A percentile compares a stretch with the other conserved stretches of the same genome.
phyloP scores from a whole-genome alignment of 2,888 invertebrate genomes.

The Gisinianus flammeolus region DNA sequence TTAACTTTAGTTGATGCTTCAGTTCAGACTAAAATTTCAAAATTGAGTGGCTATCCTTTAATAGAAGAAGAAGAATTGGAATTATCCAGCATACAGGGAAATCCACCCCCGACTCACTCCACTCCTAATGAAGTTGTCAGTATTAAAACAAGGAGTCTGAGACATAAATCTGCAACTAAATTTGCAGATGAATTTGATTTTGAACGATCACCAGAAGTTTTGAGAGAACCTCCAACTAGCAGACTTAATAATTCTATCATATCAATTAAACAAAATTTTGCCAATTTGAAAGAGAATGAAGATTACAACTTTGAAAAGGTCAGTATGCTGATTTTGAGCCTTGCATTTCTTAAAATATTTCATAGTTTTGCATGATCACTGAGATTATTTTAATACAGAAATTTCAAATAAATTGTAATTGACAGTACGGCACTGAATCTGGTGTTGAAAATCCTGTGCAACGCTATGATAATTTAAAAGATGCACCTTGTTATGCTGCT shows the following conservation, averaged over 20 bases:
- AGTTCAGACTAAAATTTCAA: constrained; percentile 23
- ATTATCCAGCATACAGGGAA: constrained; percentile 35
- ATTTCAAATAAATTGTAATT: too few species aligned
- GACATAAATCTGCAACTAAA: constrained; percentile 5
- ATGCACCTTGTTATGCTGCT: neutral
- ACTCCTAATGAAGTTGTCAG: constrained; percentile 40
- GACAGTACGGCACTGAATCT: neutral
- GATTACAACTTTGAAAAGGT: neutral
- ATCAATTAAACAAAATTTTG: constrained; percentile 19
- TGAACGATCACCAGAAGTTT: constrained; percentile 29
- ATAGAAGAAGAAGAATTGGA: constrained; percentile 20
- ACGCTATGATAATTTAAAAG: neutral
- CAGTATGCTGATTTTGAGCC: neutral
- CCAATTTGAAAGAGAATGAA: neutral
- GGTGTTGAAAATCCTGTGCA: neutral
- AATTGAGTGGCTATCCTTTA: neutral
- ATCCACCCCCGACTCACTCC: constrained; percentile 40
- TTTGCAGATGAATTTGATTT: constrained; percentile 4
- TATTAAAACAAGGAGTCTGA: neutral
- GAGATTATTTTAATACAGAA: too few species aligned
- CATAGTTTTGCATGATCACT: neutral
- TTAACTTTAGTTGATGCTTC: neutral
- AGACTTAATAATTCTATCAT: constrained; percentile 20
- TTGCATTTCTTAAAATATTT: too few species aligned
- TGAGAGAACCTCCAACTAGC: constrained; percentile 28